Conservation (phyloP, 2,888 invertebrate species). For the Atrina japonica region DNA sequence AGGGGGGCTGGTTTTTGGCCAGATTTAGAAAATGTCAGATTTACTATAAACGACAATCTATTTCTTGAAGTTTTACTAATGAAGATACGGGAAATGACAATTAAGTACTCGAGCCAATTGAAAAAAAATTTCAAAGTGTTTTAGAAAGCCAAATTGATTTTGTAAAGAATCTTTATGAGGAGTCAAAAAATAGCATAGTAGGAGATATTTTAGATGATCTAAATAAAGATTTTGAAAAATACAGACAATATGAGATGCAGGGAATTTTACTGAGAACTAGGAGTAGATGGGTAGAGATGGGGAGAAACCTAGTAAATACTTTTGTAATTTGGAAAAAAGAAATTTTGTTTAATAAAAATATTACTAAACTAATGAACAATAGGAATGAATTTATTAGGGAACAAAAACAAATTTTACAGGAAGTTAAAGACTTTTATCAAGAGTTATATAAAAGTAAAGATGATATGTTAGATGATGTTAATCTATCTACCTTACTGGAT, state of each 20-base stretch:
- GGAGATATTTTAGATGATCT: conserved; percentile 4
- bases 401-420: conserved; percentile 14
- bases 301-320: background rate
- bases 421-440: conserved; percentile 20
- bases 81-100: too few relatives aligned
- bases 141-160: too few relatives aligned
- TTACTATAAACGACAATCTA: too few relatives aligned
- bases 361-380: conserved; percentile 7
- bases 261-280: conserved; percentile 20
- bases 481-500: background rate
- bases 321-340: background rate
- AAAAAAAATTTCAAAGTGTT: too few relatives aligned
- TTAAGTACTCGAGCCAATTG: too few relatives aligned
- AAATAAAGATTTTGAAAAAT: conserved; percentile 10
- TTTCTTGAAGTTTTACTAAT: too few relatives aligned
- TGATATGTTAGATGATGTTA: background rate
- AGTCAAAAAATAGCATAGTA: too few relatives aligned
- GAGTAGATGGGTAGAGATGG: conserved; percentile 18
- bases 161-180: too few relatives aligned
- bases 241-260: conserved; percentile 11
- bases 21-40: too few relatives aligned
- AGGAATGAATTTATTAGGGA: conserved; percentile 2
- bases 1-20: too few relatives aligned
- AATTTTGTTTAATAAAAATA: conserved; percentile 14
- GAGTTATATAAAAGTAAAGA: conserved; percentile 6